Conservation (phyloP, 2,888 invertebrate genomes). For the Pachliopta kotzebuea region DNA sequence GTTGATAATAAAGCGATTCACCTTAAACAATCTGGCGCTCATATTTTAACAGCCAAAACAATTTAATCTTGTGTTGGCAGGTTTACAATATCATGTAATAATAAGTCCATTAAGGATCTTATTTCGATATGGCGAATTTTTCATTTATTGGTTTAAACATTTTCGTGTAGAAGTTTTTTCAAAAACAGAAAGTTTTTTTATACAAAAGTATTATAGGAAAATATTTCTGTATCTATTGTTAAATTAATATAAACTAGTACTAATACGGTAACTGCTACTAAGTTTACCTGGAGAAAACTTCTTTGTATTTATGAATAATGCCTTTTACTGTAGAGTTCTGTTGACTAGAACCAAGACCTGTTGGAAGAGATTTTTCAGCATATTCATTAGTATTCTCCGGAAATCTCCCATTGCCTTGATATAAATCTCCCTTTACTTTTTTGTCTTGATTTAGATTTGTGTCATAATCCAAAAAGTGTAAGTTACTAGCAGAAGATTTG, state of each 20-base stretch:
- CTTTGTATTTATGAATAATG: conserved; percentile 18
- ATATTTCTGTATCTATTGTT: no score
- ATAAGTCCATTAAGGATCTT: no score
- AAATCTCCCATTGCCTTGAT: neutral
- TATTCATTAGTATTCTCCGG: neutral
- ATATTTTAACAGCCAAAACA: neutral
- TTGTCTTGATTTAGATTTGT: neutral
- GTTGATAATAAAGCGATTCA: neutral
- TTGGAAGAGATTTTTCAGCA: neutral
- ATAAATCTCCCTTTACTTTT: neutral
- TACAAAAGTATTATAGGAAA: no score
- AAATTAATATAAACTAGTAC: no score
- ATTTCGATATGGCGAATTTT: no score
- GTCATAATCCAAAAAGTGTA: neutral
- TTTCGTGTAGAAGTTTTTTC: no score
- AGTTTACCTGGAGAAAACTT: conserved; percentile 22
- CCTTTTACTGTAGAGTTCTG: conserved; percentile 15
- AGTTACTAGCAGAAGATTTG: neutral
- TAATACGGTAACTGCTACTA: neutral
- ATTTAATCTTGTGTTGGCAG: neutral
- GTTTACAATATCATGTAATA: neutral
- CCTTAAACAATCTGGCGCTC: neutral
- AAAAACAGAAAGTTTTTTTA: no score
- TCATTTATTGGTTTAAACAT: no score
- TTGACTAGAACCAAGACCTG: neutral